Conservation (phyloP, 2,113 vertebrate genomes). For the Gambusia affinis region DNA sequence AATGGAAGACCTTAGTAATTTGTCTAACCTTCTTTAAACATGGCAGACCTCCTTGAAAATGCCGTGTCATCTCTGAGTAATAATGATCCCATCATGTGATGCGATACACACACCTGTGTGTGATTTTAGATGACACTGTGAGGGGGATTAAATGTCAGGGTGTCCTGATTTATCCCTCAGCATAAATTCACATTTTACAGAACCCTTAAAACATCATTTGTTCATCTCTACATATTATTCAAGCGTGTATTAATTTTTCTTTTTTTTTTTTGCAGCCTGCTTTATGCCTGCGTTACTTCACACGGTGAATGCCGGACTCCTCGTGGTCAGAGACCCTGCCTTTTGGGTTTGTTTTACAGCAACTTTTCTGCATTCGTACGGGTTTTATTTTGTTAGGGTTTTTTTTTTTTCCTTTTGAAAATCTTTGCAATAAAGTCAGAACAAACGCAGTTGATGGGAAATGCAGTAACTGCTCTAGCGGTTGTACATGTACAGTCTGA, state of each 20-base stretch:
- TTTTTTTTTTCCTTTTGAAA: too few relatives aligned
- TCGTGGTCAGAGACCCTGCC: too few relatives aligned
- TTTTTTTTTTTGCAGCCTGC: neutral
- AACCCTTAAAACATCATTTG: neutral
- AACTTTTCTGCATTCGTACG: too few relatives aligned
- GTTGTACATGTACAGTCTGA: too few relatives aligned
- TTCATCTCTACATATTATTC: neutral
- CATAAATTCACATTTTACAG: neutral
- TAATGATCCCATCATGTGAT: neutral
- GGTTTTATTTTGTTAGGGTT: too few relatives aligned
- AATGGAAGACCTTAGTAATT: neutral
- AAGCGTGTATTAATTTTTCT: neutral
- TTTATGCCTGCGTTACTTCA: too few relatives aligned
- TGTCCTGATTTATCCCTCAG: neutral
- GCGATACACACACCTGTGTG: neutral
- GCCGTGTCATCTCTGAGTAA: neutral
- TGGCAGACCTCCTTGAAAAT: neutral
- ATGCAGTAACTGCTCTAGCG: too few relatives aligned
- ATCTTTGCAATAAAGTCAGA: too few relatives aligned
- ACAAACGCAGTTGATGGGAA: too few relatives aligned
- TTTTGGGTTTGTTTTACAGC: too few relatives aligned
- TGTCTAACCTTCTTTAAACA: neutral
- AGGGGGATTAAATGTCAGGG: neutral
- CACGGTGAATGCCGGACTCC: too few relatives aligned
- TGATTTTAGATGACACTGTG: neutral